These are phyloP conservation scores for Lutjanus erythropterus DNA, from an alignment of 2,113 vertebrate genomes.

Conservation along the genomic window DNA sequence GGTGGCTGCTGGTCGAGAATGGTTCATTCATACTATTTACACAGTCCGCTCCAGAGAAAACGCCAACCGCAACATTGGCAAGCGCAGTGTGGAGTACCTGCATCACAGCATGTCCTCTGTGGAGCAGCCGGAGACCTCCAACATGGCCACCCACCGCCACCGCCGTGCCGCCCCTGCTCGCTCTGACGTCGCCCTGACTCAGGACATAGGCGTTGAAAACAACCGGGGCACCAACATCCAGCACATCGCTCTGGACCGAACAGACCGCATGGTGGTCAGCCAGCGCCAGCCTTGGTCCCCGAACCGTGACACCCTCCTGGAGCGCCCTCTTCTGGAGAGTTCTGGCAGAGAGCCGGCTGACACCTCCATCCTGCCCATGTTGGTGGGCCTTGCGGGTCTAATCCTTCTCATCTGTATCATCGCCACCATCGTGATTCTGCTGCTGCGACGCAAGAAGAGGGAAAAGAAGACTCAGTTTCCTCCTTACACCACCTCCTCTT, in stretches of 20 bases:
- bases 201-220: conserved; percentile 77
- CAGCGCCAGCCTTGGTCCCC: conserved; percentile 79
- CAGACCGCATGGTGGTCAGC: conserved; percentile 74
- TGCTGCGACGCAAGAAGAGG: conserved; percentile 76
- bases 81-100: conserved; percentile 81
- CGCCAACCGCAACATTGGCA: conserved; percentile 78
- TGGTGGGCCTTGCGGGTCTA: conserved; percentile 79
- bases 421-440: conserved; percentile 68
- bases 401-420: conserved; percentile 79
- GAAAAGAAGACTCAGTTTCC: conserved; percentile 75
- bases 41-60: conserved; percentile 78
- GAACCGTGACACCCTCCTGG: conserved; percentile 41
- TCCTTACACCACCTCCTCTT: conserved; percentile 82
- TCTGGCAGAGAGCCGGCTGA: conserved; percentile 68
- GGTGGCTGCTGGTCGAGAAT: conserved; percentile 83
- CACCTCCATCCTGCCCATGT: conserved; percentile 65
- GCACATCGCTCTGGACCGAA: conserved; percentile 79
- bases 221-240: conserved; percentile 85
- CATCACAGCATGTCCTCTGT: conserved; percentile 65
- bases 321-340: conserved; percentile 78
- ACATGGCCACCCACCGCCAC: not conserved
- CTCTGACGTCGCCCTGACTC: conserved; percentile 19
- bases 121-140: conserved; percentile 25
- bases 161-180: conserved; percentile 69
- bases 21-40: conserved; percentile 85